Evolutionary conservation across 53 echinoderm and acorn worm species (phyloP).

Genomic region (Stichopus horrens): DNA sequence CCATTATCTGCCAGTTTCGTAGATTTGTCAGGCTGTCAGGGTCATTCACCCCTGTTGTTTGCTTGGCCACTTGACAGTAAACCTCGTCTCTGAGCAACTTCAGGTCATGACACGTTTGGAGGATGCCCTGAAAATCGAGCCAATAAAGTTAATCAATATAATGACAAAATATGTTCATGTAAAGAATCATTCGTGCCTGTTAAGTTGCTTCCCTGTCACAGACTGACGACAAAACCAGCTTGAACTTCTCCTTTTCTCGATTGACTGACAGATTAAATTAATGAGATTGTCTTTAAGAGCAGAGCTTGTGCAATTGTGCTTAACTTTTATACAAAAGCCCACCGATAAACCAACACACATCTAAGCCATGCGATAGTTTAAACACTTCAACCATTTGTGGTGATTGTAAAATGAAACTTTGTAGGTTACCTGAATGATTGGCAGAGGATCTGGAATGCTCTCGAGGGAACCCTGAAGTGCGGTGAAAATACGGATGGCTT

Average conservation of each 20-base stretch:
- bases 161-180: too few species aligned
- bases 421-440: conserved; percentile 88
- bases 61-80: conserved; percentile 97
- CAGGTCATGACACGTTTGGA: conserved; percentile 96
- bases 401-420: neutral
- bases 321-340: too few species aligned
- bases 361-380: too few species aligned
- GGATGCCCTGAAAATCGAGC: conserved; percentile 66
- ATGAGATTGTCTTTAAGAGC: too few species aligned
- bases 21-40: conserved; percentile 88
- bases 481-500: conserved; percentile 91
- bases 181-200: too few species aligned
- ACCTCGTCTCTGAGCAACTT: conserved; percentile 91
- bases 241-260: neutral
- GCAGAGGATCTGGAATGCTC: conserved; percentile 88
- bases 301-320: too few species aligned
- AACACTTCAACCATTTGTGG: too few species aligned
- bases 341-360: too few species aligned
- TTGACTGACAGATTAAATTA: too few species aligned
- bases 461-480: conserved; percentile 89
- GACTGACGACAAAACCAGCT: too few species aligned
- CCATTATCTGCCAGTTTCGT: conserved; percentile 95
- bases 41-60: conserved; percentile 81
- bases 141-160: too few species aligned
- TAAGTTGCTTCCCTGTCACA: too few species aligned